Evolutionary conservation across 2,797 vertebrate genomes (phyloP).

Genomic region (Potorous gilbertii): DNA sequence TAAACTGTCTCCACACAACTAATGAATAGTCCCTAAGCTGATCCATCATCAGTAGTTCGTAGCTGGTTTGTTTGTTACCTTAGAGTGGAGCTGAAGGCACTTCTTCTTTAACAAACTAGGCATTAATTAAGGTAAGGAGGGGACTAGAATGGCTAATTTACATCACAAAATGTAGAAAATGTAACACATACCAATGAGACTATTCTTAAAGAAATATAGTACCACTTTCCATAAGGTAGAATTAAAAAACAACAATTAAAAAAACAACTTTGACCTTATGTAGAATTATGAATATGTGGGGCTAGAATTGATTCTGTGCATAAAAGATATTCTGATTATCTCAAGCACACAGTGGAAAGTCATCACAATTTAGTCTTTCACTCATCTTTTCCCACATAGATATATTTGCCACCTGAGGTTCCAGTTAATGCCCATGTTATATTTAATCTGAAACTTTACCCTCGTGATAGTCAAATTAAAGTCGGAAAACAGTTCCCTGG

Average conservation of each 20-base stretch:
- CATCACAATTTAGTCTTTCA: neutral
- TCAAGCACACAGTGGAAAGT: neutral
- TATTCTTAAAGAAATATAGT: conserved; percentile 53
- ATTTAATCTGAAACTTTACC: neutral
- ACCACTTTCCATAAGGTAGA: conserved; percentile 44
- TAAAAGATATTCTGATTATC: conserved; percentile 21
- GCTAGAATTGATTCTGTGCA: neutral
- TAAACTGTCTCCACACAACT: conserved; percentile 35
- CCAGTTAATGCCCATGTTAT: neutral
- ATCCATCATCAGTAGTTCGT: conserved; percentile 67
- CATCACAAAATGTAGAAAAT: conserved; percentile 62
- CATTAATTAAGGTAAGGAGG: conserved; percentile 80
- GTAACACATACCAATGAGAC: conserved; percentile 61
- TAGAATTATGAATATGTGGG: conserved; percentile 10
- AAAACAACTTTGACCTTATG: neutral
- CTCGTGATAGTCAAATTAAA: neutral
- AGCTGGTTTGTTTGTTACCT: conserved; percentile 67
- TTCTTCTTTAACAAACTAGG: conserved; percentile 75
- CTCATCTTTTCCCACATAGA: neutral
- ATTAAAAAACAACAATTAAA: neutral
- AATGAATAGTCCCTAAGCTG: conserved; percentile 46
- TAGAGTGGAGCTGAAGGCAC: conserved; percentile 70
- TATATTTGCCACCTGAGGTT: neutral
- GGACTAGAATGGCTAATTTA: conserved; percentile 72
- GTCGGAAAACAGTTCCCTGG: neutral